A percentile compares a stretch with the other conserved stretches of the same genome.
Evolutionary conservation across 1,140 invertebrate species (phyloP).

Genomic region (Aleiodes sp.): DNA sequence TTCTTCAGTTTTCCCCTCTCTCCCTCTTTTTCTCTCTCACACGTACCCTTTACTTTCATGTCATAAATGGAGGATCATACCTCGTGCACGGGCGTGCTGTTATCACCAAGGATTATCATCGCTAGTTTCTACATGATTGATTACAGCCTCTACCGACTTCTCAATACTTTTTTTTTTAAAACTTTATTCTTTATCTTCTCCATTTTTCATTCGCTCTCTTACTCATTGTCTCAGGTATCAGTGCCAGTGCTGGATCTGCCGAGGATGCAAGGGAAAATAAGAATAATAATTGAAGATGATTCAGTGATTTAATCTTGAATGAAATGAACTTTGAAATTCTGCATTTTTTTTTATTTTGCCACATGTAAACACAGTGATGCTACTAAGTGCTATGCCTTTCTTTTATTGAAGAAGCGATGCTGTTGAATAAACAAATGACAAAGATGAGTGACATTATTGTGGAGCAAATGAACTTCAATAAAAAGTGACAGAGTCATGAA

Average conservation of each 20-base stretch:
- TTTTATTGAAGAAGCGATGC: too few relatives aligned
- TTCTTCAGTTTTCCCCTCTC: background rate
- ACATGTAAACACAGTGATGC: too few relatives aligned
- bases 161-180: conserved; percentile 2
- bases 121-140: conserved; percentile 28
- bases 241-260: background rate
- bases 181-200: conserved; percentile 6
- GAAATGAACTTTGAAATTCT: too few relatives aligned
- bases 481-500: too few relatives aligned
- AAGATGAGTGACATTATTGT: too few relatives aligned
- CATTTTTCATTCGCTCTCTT: background rate
- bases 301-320: background rate
- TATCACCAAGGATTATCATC: conserved; percentile 31
- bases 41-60: conserved; percentile 23
- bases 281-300: background rate
- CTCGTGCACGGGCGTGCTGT: background rate
- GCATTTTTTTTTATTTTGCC: too few relatives aligned
- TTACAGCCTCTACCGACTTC: background rate
- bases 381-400: too few relatives aligned
- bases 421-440: too few relatives aligned
- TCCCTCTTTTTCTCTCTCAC: background rate
- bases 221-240: conserved; percentile 19
- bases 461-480: too few relatives aligned
- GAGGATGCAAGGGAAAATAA: background rate
- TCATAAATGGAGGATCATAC: conserved; percentile 26